Base-by-base conservation (phyloP, 2,797 vertebrate species). In the Pseudochaenichthys georgianus region DNA sequence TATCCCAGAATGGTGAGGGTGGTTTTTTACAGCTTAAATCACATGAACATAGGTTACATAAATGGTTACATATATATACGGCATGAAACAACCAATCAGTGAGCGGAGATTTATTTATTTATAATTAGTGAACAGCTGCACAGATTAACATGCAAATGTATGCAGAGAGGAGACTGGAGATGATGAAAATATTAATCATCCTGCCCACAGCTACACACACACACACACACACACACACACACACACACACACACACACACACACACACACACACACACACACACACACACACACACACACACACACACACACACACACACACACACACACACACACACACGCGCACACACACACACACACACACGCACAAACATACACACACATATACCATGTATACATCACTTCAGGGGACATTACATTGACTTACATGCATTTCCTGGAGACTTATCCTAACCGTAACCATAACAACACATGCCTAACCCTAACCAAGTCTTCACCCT, bases 101-200 rank as follows among this genome's bases (percentile, higher is more conserved):
- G 57, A 42, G 43, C 11, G 51, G 60, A 64, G 7, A 51, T 9
- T 23, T 23, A 23, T 23, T 23, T 23, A 23, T 23, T 28, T 76
- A 45, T 31, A 89, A 78, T 89, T 86, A 80, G 60, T 2, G 46
- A 77, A 52, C 88, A 91, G 87, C 92, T 90, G 87, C 73, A 19
- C 21, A 3, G 10, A 70, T 89, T 85, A 74, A 58, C 13, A 83
- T 86, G 87, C 57, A 81, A 78, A 92, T 88, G n/a, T 84, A 81
- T 83, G 70, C 73, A 17, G 23, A 7, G 52, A 5, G 53, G 34
- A 2, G 78, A 71, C 61, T 57, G 59, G 46, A 65, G 48, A 59
- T 70, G 65, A 81, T 69, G 66, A 11, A 52, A 65, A 42, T 54
- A 48, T 38, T 1, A 38, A 38, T 77, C 62, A 50, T 1, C 13